Base-by-base conservation (phyloP, 2,797 vertebrate genomes). In the Argya squamiceps region DNA sequence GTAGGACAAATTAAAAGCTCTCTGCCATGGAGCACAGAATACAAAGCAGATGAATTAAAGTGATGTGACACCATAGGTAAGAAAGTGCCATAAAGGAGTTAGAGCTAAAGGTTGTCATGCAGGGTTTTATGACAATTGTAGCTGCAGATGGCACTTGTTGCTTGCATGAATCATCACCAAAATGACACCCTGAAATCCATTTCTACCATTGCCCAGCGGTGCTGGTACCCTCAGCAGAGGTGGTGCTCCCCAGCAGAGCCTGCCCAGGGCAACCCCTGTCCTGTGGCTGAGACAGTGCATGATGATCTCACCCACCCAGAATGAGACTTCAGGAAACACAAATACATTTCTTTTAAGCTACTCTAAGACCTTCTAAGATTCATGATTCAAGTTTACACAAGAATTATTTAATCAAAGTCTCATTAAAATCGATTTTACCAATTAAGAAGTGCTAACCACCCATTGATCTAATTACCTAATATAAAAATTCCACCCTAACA, bases 1-100 rank as follows among this genome's bases (percentile, higher is more conserved):
- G 44, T 17, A 60, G 41, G 41, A 90, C 53, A 95, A 78, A 94
- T 93, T 89, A 84, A 80, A 91, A 85, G 50, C 62, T 88, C 67
- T 55, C 41, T 70, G 76, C 27, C 18, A 32, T 13, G 34, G n/a
- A 69, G 70, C n/a, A 81, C 63, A 36, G n/a, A 88, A 89, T 85
- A 92, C 74, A 89, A 90, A 94, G 34, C 14, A 89, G 73, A 90
- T 23, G 24, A 59, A 84, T 62, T 68, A 67, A 89, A 84, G 32
- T 16, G 21, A 83, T 58, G 15, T 32, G 41, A n/a, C 0, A 1
- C 49, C 56, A 58, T 6, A 60, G 50, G 24, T 67, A 70, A 55
- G 30, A 82, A 86, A 67, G 4, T 12, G 9, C 24, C 0, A 0
- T 50, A 39, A 77, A 49, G 88, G 39, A 55, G 44, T 52, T 68